Evolutionary conservation across 2,888 invertebrate genomes (phyloP), one percentile per base, ranked within the genome.

Genomic region (Hypselothyrea guttata): DNA sequence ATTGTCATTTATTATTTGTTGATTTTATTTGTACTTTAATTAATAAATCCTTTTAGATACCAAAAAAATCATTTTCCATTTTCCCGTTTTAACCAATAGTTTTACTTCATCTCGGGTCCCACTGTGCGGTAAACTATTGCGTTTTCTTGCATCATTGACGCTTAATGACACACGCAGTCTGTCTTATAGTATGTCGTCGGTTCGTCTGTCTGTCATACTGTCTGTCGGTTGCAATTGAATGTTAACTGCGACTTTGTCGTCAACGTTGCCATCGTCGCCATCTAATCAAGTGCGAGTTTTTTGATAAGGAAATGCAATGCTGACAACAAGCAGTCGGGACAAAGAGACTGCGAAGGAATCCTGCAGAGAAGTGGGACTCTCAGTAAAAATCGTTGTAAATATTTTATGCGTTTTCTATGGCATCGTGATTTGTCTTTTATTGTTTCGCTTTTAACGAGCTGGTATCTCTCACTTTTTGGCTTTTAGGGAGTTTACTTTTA

Each of bases 81-180:
- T 34, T 12, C 11, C 2, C 11, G 8, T 34, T 9, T 34, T 12
- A 34, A 22, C 15, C 30, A 30, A 30, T 9, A 9, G 4, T 35
- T 35, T 37, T 9, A 46, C 1, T 38, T 0, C 40, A 31, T 9
- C 31, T 31, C 3, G 16, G 7, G 28, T 11, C 4, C 59, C 71
- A 81, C 66, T 70, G 74, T 74, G 56, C 63, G 1, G 2, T 40
- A 45, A 45, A 48, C 40, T 41, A 56, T 55, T 68, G 61, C 65
- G 51, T 65, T 84, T 79, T 73, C 55, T 58, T 75, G 69, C 84
- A 57, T 67, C 87, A 86, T 81, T 82, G 71, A 71, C 67, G 69
- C 54, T 72, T 65, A 66, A 77, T 74, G 83, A 60, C 66, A 59
- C 41, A 31, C 45, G 40, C 58, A 34, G 52, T 46, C 51, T 62